phyloP scores from a whole-genome alignment of 2,888 invertebrate genomes.

The Rotaria macrura region DNA sequence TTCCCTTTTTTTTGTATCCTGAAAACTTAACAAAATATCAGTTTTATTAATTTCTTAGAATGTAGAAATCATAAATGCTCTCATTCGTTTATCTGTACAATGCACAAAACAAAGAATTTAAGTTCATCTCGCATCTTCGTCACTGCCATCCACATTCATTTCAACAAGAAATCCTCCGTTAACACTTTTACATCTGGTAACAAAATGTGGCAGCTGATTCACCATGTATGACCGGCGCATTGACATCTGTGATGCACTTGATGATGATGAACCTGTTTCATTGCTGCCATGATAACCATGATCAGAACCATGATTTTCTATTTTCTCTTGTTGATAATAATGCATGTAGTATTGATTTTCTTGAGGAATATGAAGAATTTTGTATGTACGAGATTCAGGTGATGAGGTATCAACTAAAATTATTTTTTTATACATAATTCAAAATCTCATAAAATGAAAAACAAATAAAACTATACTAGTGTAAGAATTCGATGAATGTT shows the following conservation, averaged over 20 bases:
- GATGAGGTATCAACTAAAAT: not conserved
- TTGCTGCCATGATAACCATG: constrained; percentile 13
- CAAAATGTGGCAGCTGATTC: not conserved
- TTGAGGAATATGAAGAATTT: not conserved
- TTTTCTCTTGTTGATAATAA: not conserved
- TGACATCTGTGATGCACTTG: not conserved
- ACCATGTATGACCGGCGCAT: not conserved
- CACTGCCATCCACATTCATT: constrained; percentile 19
- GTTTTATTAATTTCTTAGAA: not conserved
- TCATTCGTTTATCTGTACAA: not conserved
- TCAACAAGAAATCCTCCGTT: constrained; percentile 5
- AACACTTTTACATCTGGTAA: not conserved
- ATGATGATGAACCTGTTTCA: constrained; percentile 6
- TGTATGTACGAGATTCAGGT: constrained; percentile 12
- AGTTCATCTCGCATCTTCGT: not conserved
- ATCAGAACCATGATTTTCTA: not conserved
- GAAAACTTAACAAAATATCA: not conserved
- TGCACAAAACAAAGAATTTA: not conserved
- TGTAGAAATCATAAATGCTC: not conserved
- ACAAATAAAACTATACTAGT: not conserved
- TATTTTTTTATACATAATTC: too few species aligned
- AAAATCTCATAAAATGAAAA: not conserved
- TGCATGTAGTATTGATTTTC: not conserved
- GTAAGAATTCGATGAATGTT: not conserved
- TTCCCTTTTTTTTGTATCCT: not conserved